These are phyloP conservation scores for Dermatemys mawii DNA, from an alignment of 2,113 vertebrate genomes.

Conservation along the genomic window DNA sequence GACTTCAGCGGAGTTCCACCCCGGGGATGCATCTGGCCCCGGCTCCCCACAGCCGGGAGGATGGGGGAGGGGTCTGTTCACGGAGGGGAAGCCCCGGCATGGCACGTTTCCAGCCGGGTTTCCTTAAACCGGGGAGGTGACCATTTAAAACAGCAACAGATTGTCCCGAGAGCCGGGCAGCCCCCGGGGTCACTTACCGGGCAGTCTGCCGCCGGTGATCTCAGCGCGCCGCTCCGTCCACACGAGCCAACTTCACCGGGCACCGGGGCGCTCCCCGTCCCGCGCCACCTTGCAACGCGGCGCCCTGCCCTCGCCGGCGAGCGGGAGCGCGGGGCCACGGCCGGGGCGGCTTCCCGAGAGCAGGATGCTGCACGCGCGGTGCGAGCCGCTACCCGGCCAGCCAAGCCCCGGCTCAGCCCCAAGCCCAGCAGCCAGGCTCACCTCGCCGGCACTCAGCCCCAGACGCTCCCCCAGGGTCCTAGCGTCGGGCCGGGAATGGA, in stretches of 20 bases:
- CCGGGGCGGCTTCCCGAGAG: no score
- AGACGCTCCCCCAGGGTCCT: not conserved
- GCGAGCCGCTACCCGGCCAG: not conserved
- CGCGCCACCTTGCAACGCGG: not conserved
- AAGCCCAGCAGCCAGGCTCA: not conserved
- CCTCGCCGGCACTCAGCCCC: not conserved
- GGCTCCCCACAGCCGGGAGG: no score
- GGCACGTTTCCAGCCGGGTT: no score
- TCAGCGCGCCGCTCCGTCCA: not conserved
- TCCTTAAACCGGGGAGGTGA: no score
- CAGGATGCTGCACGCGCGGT: not conserved
- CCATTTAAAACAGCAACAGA: not conserved
- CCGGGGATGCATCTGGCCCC: no score
- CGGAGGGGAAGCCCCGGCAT: no score
- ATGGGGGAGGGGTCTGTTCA: no score
- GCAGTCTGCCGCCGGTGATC: no score
- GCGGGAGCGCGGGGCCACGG: not conserved
- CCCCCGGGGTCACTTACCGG: not conserved
- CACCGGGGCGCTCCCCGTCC: not conserved
- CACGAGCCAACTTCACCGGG: not conserved
- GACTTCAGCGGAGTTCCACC: not conserved
- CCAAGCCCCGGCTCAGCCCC: not conserved
- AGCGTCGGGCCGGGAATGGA: not conserved
- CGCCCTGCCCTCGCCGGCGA: not conserved
- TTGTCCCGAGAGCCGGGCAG: not conserved